Conservation (phyloP, 2,888 invertebrate species). For the Polylopha cassiicola region DNA sequence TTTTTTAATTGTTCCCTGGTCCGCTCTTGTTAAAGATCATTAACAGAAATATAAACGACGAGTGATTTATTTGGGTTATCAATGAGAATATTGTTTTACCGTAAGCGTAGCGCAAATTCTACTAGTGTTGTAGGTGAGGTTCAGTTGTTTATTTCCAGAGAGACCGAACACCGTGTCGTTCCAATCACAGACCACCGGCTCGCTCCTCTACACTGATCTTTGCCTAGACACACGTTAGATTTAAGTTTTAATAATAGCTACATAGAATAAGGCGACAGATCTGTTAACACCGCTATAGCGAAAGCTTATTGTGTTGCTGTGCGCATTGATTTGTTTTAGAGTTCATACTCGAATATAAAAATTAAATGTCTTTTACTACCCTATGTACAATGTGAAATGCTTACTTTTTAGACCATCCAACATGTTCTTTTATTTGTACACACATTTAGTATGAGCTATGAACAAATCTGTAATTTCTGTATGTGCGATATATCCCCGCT, state of each 20-base stretch:
- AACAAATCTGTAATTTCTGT: constrained; percentile 11
- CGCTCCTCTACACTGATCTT: constrained; percentile 6
- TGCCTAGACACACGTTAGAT: constrained; percentile 31
- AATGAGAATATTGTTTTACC: constrained; percentile 46
- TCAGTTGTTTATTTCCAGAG: constrained; percentile 29
- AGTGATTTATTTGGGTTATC: constrained; percentile 36
- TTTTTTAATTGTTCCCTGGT: constrained; percentile 61
- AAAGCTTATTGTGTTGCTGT: constrained; percentile 45
- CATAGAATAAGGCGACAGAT: constrained; percentile 67
- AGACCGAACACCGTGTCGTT: constrained; percentile 20
- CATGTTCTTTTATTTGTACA: constrained; percentile 1
- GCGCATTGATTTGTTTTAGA: constrained; percentile 52
- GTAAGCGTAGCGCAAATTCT: constrained; percentile 59
- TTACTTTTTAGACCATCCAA: constrained; percentile 4
- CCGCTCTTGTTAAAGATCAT: constrained; percentile 36
- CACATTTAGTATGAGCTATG: constrained; percentile 16
- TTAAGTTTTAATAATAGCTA: constrained; percentile 64
- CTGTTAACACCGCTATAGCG: constrained; percentile 66
- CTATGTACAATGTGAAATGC: constrained; percentile 15
- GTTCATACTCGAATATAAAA: constrained; percentile 22
- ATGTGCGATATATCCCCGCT: constrained; percentile 12
- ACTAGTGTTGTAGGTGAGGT: constrained; percentile 39
- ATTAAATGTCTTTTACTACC: constrained; percentile 4
- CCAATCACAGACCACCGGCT: too few species aligned
- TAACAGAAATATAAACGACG: constrained; percentile 35